These are phyloP conservation scores for Malurus leucopterus DNA, from an alignment of 2,797 vertebrate genomes.

Conservation along the genomic window DNA sequence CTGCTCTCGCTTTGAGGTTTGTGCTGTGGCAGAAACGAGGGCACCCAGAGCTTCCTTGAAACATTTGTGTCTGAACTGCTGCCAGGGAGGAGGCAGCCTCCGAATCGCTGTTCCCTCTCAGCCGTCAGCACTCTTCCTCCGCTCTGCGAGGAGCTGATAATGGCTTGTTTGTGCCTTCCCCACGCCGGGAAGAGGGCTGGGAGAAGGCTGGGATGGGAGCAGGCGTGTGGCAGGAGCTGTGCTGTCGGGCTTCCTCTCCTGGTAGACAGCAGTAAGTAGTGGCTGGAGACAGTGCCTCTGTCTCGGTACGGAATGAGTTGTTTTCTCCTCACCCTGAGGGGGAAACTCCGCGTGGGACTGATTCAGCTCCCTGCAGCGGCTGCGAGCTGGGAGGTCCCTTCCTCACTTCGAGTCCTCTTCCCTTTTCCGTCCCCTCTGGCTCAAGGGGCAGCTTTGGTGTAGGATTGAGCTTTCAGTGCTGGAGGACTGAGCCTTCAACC, in stretches of 20 bases:
- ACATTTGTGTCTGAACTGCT: not conserved
- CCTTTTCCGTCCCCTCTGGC: not conserved
- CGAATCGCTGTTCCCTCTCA: not conserved
- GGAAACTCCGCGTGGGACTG: not conserved
- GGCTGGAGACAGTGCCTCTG: slow-evolving; percentile 6
- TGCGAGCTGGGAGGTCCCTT: not conserved
- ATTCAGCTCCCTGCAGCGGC: not conserved
- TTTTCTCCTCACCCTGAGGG: not conserved
- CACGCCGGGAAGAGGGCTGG: not conserved
- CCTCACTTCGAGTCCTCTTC: not conserved
- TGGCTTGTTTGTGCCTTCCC: not conserved
- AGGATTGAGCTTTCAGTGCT: not conserved
- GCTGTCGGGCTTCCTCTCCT: slow-evolving; percentile 10
- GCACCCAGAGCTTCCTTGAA: not conserved
- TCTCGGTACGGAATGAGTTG: not conserved
- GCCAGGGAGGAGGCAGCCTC: not conserved
- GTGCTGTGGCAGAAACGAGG: not conserved
- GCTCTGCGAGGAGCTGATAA: not conserved
- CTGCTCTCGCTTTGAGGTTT: not conserved
- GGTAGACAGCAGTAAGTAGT: not conserved
- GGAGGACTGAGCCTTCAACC: not conserved
- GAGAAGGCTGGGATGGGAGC: not conserved
- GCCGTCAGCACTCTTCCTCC: slow-evolving; percentile 16
- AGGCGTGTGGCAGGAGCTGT: not conserved
- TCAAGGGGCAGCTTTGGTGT: not conserved